Percentiles rank a stretch among this genome's conserved stretches.
phyloP scores from a whole-genome alignment of 2,797 vertebrate genomes.

The Pteropus rufus region DNA sequence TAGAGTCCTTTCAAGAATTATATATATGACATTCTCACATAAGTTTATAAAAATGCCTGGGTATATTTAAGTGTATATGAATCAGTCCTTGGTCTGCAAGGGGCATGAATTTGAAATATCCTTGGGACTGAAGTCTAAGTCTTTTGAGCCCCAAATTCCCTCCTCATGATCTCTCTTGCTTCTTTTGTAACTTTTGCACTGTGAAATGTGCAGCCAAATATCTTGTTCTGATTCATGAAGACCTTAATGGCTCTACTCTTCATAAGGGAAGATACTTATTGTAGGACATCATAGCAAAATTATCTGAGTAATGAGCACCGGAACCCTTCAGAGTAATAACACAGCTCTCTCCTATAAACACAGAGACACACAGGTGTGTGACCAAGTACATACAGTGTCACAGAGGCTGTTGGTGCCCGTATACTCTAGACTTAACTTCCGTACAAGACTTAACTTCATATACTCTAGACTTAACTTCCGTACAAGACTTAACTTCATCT shows the following conservation, averaged over 20 bases:
- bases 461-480: not conserved
- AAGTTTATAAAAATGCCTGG: not conserved
- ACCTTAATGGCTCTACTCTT: not conserved
- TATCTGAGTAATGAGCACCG: not conserved
- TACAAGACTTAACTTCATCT: not conserved
- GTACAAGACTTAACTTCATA: not conserved
- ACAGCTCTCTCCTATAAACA: not conserved
- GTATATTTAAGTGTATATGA: not conserved
- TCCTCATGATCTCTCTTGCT: not conserved
- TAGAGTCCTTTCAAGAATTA: not conserved
- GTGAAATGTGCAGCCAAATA: not conserved
- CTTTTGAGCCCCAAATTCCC: not conserved
- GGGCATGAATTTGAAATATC: not conserved
- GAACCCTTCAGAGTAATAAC: not conserved
- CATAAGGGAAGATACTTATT: not conserved
- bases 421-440: not conserved
- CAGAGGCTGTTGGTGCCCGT: rapidly evolving
- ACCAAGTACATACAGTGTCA: not conserved
- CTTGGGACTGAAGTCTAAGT: not conserved
- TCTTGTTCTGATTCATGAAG: not conserved
- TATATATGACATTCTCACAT: not conserved
- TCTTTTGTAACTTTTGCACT: not conserved
- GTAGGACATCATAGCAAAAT: not conserved
- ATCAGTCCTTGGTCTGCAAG: not conserved
- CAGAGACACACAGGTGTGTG: not conserved